Evolutionary conservation across 2,888 invertebrate genomes (phyloP).

Genomic region (Thymelicus sylvestris): DNA sequence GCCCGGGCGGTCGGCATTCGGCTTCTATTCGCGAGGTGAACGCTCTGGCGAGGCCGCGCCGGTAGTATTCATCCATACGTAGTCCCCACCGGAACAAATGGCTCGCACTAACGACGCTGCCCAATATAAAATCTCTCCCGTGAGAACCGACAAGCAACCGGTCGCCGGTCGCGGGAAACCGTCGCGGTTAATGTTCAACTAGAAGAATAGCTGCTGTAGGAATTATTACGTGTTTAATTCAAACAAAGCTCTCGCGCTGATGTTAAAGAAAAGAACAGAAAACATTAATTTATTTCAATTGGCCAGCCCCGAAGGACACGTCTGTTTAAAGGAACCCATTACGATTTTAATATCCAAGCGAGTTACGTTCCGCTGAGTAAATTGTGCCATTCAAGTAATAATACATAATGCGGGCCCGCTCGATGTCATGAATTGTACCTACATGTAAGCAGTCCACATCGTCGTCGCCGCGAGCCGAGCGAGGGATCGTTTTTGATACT

Average conservation of each 20-base stretch:
- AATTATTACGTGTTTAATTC: constrained; percentile 4
- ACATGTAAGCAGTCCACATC: constrained; percentile 27
- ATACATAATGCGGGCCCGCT: constrained; percentile 75
- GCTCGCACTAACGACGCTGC: constrained; percentile 41
- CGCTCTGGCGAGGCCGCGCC: constrained; percentile 74
- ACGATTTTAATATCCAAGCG: constrained; percentile 69
- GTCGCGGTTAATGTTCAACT: constrained; percentile 3
- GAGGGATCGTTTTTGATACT: constrained; percentile 4
- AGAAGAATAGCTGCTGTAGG: constrained; percentile 6
- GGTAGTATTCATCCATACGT: constrained; percentile 41
- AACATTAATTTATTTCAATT: constrained; percentile 51
- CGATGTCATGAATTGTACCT: constrained; percentile 58
- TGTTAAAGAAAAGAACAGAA: constrained; percentile 8
- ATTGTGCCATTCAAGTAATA: constrained; percentile 81
- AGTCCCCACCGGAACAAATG: constrained; percentile 54
- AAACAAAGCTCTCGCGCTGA: neutral
- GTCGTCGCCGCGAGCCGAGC: constrained; percentile 11
- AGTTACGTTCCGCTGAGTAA: constrained; percentile 71
- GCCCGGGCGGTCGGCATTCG: constrained; percentile 52
- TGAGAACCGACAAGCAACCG: constrained; percentile 17
- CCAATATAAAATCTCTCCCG: constrained; percentile 35
- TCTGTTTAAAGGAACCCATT: constrained; percentile 71
- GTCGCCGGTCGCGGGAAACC: neutral
- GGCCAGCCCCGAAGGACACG: constrained; percentile 51
- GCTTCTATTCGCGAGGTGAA: constrained; percentile 75